Conservation (phyloP, 2,797 vertebrate species). For the Anguilla megastoma region DNA sequence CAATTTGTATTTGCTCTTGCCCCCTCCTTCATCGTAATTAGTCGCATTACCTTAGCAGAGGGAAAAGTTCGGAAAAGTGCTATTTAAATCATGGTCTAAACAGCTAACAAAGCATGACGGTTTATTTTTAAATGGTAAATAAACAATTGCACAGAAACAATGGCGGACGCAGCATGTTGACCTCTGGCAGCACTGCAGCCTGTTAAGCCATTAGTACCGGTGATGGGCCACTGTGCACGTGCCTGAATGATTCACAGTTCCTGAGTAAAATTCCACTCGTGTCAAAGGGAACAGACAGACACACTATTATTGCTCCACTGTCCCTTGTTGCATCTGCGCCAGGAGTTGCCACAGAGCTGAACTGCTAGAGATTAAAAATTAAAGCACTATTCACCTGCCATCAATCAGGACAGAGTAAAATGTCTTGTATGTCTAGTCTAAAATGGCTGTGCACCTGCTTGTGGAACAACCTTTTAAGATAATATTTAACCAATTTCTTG, state of each 20-base stretch:
- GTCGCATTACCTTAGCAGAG: background rate
- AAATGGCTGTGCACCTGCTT: background rate
- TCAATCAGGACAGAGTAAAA: background rate
- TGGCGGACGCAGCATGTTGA: background rate
- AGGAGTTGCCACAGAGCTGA: background rate
- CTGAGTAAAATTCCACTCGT: background rate
- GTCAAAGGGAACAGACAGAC: slow-evolving; percentile 13
- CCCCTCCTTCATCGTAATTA: background rate
- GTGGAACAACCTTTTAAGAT: background rate
- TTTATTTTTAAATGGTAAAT: background rate
- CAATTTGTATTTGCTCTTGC: background rate
- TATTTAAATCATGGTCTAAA: background rate
- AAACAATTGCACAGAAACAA: background rate
- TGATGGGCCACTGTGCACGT: slow-evolving; percentile 3
- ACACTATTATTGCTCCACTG: background rate
- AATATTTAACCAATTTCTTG: background rate
- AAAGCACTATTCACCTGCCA: background rate
- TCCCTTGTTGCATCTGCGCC: background rate
- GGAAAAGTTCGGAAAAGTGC: background rate
- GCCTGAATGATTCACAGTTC: slow-evolving; percentile 3
- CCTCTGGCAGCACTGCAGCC: background rate
- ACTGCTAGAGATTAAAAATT: background rate
- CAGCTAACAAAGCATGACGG: background rate
- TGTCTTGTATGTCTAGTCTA: background rate
- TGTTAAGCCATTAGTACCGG: slow-evolving; percentile 4